These are phyloP conservation scores for Myzus persicae DNA, from an alignment of 1,140 invertebrate species.

Conservation along the genomic window DNA sequence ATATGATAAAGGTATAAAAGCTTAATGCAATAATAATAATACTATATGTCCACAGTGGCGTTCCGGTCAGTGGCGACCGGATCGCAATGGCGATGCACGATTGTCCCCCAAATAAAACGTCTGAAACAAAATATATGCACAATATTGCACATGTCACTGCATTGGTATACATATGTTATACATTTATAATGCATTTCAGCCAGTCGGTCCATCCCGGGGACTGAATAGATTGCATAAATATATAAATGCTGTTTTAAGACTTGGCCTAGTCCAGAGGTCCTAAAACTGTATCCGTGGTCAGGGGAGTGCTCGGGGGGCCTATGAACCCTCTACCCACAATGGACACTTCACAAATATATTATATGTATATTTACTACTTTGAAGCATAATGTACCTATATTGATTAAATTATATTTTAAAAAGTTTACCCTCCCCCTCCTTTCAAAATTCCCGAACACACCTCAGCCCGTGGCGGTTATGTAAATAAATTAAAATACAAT, in stretches of 20 bases:
- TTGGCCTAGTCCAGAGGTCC: background rate
- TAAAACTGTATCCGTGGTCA: no score
- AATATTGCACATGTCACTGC: background rate
- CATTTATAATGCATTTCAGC: background rate
- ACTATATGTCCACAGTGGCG: background rate
- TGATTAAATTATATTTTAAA: no score
- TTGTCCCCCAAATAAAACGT: background rate
- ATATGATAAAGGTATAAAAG: background rate
- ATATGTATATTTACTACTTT: no score
- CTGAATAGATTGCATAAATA: no score
- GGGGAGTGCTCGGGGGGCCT: no score
- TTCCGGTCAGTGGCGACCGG: background rate
- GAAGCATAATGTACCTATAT: no score
- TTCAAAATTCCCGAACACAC: no score
- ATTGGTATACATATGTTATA: background rate
- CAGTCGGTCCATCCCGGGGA: background rate
- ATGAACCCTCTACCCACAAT: no score
- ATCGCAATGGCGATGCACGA: background rate
- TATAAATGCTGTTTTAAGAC: background rate
- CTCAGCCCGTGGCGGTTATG: background rate
- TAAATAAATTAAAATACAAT: background rate
- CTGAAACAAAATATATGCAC: background rate
- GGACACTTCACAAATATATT: no score
- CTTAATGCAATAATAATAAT: background rate
- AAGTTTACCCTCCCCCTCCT: no score